Conservation (phyloP, 37 sponge, comb jelly and placozoan genomes). For the Agelas oroides region DNA sequence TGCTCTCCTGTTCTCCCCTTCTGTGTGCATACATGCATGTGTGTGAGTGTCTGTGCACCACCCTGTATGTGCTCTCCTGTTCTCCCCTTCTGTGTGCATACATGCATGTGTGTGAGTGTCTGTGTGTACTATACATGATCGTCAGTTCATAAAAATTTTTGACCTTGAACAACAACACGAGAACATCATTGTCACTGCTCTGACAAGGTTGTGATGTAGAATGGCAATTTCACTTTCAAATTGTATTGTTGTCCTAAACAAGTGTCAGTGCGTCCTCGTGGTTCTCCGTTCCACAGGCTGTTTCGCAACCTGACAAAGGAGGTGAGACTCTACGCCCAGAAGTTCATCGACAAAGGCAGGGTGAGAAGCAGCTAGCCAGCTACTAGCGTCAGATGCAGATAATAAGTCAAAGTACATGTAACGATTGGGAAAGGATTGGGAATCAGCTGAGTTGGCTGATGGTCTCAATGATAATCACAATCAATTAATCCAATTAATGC, state of each 20-base stretch:
- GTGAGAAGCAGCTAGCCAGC: constrained; percentile 37
- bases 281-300: constrained; percentile 55
- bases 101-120: too few relatives aligned
- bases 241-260: too few relatives aligned
- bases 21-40: neutral
- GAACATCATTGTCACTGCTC: neutral
- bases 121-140: neutral
- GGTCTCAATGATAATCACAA: too few relatives aligned
- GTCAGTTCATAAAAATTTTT: neutral
- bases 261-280: constrained; percentile 1
- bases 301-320: constrained; percentile 98
- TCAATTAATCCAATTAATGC: too few relatives aligned
- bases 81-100: neutral
- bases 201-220: too few relatives aligned
- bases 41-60: neutral
- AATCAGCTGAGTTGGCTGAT: too few relatives aligned
- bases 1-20: neutral
- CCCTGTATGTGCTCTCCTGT: neutral
- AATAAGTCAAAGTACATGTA: too few relatives aligned
- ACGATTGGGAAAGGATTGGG: too few relatives aligned
- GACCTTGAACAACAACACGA: too few relatives aligned
- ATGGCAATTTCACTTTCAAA: too few relatives aligned
- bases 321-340: constrained; percentile 95
- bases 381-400: too few relatives aligned
- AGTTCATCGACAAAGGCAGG: constrained; percentile 95